Evolutionary conservation across 2,113 vertebrate species (phyloP), one percentile per base, ranked within the genome.

Genomic region (Chionodraco myersi): DNA sequence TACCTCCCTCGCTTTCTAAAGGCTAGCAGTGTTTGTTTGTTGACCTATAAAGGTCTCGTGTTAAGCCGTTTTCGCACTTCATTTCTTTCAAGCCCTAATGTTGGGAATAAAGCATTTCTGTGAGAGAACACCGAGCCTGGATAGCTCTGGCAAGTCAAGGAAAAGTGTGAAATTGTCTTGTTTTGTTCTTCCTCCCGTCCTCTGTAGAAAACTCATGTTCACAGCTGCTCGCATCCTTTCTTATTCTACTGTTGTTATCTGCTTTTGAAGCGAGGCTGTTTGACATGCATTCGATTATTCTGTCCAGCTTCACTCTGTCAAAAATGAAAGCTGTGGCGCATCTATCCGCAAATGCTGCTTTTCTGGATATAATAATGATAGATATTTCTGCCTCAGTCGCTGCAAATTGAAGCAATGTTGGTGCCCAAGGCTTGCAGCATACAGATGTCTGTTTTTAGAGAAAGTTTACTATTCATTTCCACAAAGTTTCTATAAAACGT

Each of bases 341-440:
- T 85, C 75, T 78, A 69, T 75, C 77, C 63, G 57, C 79, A 75
- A 85, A 85, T 18, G 56, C 69, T 58, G 58, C 45, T 34, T 79
- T 89, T 79, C 80, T 79, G 80, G 82, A 79, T 84, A 74, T 84
- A 79, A 88, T 86, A 65, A 58, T 84, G 89, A 92, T 85, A 69
- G 68, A 79, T 85, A 74, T 77, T 80, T 79, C 75, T 70, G 75
- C 76, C 54, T 61, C 36, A 5, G 10, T 81, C 61, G 60, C 53
- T 45, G 36, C 69, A 76, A 86, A 76, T 73, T 79, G 66, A 60
- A 80, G 82, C 75, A 83, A 89, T 89, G 82, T 88, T 85, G 77
- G n/a, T 65, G 59, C 61, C 23, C 23, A 83, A 79, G 73, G 82
- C 78, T 69, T 64, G 18, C 51, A 76, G 80, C 78, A 63, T 74